A percentile compares a stretch with the other conserved stretches of the same genome.
phyloP scores from a whole-genome alignment of 2,113 vertebrate genomes.

The Podarcis muralis region DNA sequence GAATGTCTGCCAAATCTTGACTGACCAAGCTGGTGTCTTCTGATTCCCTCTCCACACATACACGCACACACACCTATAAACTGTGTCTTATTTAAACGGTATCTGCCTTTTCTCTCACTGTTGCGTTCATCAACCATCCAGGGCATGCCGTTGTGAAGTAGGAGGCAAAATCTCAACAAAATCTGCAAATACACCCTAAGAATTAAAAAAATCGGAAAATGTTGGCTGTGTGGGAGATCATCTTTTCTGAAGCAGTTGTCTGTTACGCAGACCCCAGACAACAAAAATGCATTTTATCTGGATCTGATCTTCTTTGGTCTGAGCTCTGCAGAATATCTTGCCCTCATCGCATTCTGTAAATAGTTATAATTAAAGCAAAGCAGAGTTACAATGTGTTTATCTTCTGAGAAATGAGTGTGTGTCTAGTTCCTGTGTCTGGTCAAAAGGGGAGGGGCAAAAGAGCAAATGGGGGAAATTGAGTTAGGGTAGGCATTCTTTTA shows the following conservation, averaged over 20 bases:
- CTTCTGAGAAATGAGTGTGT: not conserved
- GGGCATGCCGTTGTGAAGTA: not conserved
- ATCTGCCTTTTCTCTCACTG: not conserved
- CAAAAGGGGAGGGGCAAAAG: not conserved
- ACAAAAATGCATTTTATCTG: not conserved
- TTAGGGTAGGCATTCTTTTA: not conserved
- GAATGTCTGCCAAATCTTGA: constrained; percentile 41
- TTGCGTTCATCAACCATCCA: not conserved
- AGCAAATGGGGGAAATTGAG: not conserved
- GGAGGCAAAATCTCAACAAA: not conserved
- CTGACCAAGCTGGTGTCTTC: constrained; percentile 9
- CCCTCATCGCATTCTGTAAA: constrained; percentile 3
- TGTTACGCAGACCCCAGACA: not conserved
- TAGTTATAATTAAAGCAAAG: constrained; percentile 15
- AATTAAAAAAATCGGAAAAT: not conserved
- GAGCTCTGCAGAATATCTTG: not conserved
- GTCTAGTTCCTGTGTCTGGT: not conserved
- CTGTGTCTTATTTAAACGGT: not conserved
- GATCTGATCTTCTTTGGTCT: not conserved
- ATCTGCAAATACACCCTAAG: not conserved
- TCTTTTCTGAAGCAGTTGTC: not conserved
- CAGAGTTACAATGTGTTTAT: not conserved
- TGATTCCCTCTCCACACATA: not conserved
- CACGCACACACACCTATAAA: not conserved
- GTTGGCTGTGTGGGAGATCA: not conserved